These are phyloP conservation scores for Microctenopoma steveboyesi DNA, from an alignment of 2,797 vertebrate genomes.

Conservation along the genomic window DNA sequence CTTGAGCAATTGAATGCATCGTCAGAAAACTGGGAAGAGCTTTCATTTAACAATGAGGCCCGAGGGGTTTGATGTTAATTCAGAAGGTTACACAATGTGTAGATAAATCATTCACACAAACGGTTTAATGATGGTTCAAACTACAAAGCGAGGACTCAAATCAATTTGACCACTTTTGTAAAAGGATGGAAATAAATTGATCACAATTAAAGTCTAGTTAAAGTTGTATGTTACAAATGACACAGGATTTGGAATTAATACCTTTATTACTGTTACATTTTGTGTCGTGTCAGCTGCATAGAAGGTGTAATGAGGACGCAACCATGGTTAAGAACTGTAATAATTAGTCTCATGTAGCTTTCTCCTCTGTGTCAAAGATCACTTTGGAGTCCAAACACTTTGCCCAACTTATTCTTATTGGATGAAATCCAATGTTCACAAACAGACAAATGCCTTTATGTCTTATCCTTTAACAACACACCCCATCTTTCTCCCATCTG, in stretches of 20 bases:
- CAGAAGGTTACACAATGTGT: constrained; percentile 6
- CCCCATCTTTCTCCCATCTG: neutral
- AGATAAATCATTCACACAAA: neutral
- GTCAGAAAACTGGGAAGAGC: constrained; percentile 25
- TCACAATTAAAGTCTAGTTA: neutral
- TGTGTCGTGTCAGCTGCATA: too few relatives aligned
- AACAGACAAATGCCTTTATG: neutral
- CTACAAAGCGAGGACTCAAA: neutral
- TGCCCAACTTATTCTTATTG: too few relatives aligned
- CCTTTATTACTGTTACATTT: too few relatives aligned
- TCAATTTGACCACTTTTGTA: neutral
- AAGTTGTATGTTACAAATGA: too few relatives aligned
- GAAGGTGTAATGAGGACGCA: too few relatives aligned
- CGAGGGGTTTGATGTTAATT: constrained; percentile 52
- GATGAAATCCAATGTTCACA: neutral
- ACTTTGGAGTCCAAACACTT: too few relatives aligned
- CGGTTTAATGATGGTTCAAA: neutral
- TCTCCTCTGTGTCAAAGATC: too few relatives aligned
- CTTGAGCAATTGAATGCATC: constrained; percentile 41
- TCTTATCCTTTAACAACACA: neutral
- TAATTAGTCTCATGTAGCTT: too few relatives aligned
- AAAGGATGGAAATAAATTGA: constrained; percentile 1
- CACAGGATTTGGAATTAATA: too few relatives aligned
- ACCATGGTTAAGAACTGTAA: too few relatives aligned
- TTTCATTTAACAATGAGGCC: constrained; percentile 24